These are phyloP conservation scores for Orientallactaga sibirica DNA, from an alignment of 2,797 vertebrate genomes.

Conservation along the genomic window DNA sequence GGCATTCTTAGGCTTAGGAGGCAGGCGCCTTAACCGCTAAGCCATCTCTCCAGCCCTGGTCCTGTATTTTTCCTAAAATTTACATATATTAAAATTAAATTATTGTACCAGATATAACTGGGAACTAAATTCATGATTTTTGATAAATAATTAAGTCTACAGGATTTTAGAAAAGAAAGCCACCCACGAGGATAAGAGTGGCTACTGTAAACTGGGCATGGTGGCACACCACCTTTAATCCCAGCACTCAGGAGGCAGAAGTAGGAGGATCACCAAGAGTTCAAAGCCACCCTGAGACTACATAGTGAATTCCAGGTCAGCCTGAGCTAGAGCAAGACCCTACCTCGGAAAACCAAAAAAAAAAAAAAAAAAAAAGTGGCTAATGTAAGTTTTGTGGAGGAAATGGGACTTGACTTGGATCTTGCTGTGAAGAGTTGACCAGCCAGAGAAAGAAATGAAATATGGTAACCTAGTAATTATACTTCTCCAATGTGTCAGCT, in stretches of 20 bases:
- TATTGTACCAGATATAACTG: neutral
- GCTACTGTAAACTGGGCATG: neutral
- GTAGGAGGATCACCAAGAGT: too few relatives aligned
- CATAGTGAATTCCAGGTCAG: too few relatives aligned
- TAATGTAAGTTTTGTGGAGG: neutral
- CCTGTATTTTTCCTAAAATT: constrained; percentile 26
- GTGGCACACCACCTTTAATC: too few relatives aligned
- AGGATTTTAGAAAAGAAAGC: constrained; percentile 1
- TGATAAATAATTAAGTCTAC: neutral
- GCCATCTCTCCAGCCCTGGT: too few relatives aligned
- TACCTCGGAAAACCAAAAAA: too few relatives aligned
- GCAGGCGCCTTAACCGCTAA: too few relatives aligned
- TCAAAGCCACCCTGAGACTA: too few relatives aligned
- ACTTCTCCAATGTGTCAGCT: neutral
- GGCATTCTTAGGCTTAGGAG: too few relatives aligned
- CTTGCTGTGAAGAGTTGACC: neutral
- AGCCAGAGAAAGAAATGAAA: neutral
- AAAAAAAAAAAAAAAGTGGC: neutral
- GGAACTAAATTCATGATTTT: constrained; percentile 18
- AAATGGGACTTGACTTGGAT: constrained; percentile 21
- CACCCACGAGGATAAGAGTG: neutral
- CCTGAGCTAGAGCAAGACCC: too few relatives aligned
- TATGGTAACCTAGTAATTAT: neutral
- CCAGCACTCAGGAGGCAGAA: too few relatives aligned
- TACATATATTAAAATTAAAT: constrained; percentile 4